Evolutionary conservation across 2,888 invertebrate genomes (phyloP), one percentile per base, ranked within the genome.

Genomic region (Laspeyria flexula): DNA sequence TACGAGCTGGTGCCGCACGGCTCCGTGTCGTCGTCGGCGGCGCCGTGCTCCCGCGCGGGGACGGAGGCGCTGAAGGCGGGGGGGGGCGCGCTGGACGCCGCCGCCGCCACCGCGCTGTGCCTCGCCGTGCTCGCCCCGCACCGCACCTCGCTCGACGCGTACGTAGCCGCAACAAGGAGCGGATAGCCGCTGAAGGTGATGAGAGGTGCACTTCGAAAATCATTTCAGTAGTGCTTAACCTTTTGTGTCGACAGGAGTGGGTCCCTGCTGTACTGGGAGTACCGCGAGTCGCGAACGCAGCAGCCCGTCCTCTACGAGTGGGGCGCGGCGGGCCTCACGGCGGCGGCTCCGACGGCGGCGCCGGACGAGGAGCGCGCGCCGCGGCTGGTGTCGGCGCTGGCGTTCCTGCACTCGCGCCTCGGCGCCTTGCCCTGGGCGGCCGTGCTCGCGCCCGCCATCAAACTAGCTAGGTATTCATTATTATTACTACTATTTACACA

Each of bases 1-100:
- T 95, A 94, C 73, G 95, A 96, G 96, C 91, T 96, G 63, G 93
- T 93, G 44, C 95, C 95, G 7, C 96, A 96, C 88, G 96, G 96
- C 41, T 96, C 95, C 70, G 96, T 96, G 54, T 95, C 96, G 13
- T 94, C 95, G 38, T 95, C 95, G 30, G 96, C 93, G 71, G 91
- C 93, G 60, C 93, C 94, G 73, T 97, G 97, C 88, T 96, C 96
- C 16, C 89, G 93, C 67, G 94, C 96, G 47, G 97, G 96, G 39
- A 93, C 95, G 11, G 90, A 92, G 66, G 91, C 95, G 70, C 88
- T 97, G 66, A 93, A 94, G 81, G 47, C 95, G 93, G 87, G 96
- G 94, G 96, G 96, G n/a, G 95, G 95, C 84, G 95, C 96, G 16
- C 92, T 96, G 0, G 97, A 97, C 90, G 96, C 96, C 46, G 95